Evolutionary conservation across 2,888 invertebrate species (phyloP).

Genomic region (Mechanitis messenoides): DNA sequence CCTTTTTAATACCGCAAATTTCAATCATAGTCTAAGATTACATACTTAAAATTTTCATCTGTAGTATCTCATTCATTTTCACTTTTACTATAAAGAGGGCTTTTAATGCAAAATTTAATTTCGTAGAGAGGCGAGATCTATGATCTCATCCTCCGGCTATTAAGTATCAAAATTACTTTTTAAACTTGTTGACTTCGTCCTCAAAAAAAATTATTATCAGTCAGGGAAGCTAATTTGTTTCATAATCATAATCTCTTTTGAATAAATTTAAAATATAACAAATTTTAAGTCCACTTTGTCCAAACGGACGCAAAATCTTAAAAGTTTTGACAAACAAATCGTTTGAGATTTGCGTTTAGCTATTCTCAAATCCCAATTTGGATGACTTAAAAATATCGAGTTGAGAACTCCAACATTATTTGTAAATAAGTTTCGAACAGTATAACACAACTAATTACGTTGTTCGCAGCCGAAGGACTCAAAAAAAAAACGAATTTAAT

Average conservation of each 20-base stretch:
- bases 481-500: too few species aligned
- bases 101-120: constrained; percentile 14
- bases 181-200: constrained; percentile 21
- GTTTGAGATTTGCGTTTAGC: constrained; percentile 48
- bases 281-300: constrained; percentile 43
- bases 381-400: too few species aligned
- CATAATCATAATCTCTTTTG: constrained; percentile 47
- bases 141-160: constrained; percentile 15
- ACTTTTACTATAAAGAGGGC: constrained; percentile 1
- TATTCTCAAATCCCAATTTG: constrained; percentile 16
- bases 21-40: too few species aligned
- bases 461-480: too few species aligned
- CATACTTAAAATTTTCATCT: background rate
- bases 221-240: constrained; percentile 12
- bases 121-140: constrained; percentile 1
- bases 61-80: background rate
- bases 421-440: too few species aligned
- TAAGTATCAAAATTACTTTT: constrained; percentile 16
- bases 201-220: constrained; percentile 21
- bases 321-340: constrained; percentile 61
- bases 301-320: constrained; percentile 48
- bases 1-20: background rate
- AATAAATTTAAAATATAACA: constrained; percentile 50
- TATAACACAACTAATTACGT: too few species aligned
- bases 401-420: too few species aligned